These are phyloP conservation scores for Glyphotaelius pellucidus DNA, from an alignment of 2,888 invertebrate species.

Conservation along the genomic window DNA sequence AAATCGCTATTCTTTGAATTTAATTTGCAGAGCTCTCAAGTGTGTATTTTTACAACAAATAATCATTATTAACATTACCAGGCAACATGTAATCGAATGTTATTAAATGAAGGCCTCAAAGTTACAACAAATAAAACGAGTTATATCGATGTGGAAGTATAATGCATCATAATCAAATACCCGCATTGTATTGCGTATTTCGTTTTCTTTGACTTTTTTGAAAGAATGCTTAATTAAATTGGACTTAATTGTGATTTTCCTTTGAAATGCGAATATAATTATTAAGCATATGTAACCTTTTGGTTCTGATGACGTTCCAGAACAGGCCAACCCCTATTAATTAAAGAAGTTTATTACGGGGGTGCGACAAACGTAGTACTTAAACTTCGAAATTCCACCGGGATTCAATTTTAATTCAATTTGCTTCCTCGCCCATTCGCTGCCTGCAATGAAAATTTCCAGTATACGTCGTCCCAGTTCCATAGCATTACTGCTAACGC, in stretches of 20 bases:
- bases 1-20: background rate
- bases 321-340: background rate
- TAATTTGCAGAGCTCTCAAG: background rate
- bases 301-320: background rate
- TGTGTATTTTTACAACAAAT: background rate
- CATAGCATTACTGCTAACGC: background rate
- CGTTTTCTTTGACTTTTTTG: background rate
- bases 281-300: background rate
- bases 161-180: background rate
- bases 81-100: background rate
- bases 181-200: background rate
- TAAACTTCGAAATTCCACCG: background rate
- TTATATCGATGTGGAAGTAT: background rate
- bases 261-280: background rate
- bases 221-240: background rate
- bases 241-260: background rate
- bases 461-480: background rate
- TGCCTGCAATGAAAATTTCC: background rate
- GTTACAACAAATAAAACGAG: background rate
- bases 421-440: background rate
- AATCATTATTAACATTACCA: background rate
- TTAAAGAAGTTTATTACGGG: background rate
- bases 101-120: background rate
- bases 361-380: background rate
- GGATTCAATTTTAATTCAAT: constrained; percentile 2